A percentile compares a stretch with the other conserved stretches of the same genome.
These are phyloP conservation scores for Himalopsyche phryganea DNA, from an alignment of 1,140 invertebrate genomes.

Conservation along the genomic window DNA sequence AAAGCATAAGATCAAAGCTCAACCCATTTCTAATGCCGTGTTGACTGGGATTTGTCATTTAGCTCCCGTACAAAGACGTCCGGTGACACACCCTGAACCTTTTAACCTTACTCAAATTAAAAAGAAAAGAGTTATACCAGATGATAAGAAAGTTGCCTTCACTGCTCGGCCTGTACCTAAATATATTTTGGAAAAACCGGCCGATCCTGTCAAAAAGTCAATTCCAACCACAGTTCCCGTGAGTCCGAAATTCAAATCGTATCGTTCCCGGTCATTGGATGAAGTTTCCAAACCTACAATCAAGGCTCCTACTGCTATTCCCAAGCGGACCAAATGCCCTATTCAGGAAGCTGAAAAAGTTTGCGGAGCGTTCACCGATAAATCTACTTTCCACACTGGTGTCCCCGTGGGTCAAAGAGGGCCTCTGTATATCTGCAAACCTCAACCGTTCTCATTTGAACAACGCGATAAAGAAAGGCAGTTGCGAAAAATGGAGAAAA, in stretches of 20 bases:
- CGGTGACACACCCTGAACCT: slow-evolving; percentile 37
- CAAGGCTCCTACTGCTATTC: background rate
- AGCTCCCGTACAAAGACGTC: slow-evolving; percentile 38
- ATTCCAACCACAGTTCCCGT: slow-evolving; percentile 22
- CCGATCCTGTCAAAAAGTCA: slow-evolving; percentile 12
- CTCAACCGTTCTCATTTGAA: slow-evolving; percentile 57
- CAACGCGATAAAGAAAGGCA: slow-evolving; percentile 48
- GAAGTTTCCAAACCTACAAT: slow-evolving; percentile 17
- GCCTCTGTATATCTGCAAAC: slow-evolving; percentile 36
- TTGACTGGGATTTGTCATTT: slow-evolving; percentile 29
- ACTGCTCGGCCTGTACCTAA: slow-evolving; percentile 25
- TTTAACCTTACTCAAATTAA: slow-evolving; percentile 37
- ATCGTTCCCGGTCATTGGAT: slow-evolving; percentile 26
- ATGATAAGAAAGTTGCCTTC: slow-evolving; percentile 24
- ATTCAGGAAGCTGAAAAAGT: slow-evolving; percentile 6
- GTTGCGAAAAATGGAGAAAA: slow-evolving; percentile 52
- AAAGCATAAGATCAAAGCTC: slow-evolving; percentile 39
- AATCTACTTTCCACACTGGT: slow-evolving; percentile 38
- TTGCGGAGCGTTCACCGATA: slow-evolving; percentile 28
- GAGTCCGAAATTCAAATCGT: slow-evolving; percentile 20
- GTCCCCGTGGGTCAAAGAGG: slow-evolving; percentile 37
- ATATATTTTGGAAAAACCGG: slow-evolving; percentile 20
- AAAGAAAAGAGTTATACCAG: slow-evolving; percentile 21
- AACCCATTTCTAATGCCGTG: slow-evolving; percentile 36
- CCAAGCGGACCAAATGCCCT: slow-evolving; percentile 6